These are phyloP conservation scores for Cepphus grylle DNA, from an alignment of 2,113 vertebrate genomes.

Conservation along the genomic window DNA sequence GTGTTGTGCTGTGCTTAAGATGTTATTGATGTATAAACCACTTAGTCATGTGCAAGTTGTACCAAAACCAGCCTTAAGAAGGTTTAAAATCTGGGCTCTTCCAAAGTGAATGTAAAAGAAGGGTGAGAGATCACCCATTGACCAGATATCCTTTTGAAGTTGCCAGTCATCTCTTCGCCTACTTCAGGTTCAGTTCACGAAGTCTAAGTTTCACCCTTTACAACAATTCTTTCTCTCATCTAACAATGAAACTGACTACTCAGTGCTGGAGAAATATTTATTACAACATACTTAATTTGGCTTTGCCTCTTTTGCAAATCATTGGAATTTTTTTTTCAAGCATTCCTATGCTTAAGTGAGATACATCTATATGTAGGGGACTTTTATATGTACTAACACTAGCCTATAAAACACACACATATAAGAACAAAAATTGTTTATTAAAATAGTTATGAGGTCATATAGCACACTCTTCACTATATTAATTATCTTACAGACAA, in stretches of 20 bases:
- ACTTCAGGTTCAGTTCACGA: background rate
- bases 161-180: background rate
- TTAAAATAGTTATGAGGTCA: constrained; percentile 1
- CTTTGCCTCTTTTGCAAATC: background rate
- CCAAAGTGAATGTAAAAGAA: background rate
- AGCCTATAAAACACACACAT: background rate
- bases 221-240: background rate
- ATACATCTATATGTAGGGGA: background rate
- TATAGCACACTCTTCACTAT: background rate
- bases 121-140: background rate
- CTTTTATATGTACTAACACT: background rate
- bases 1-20: background rate
- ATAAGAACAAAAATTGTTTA: background rate
- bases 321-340: background rate
- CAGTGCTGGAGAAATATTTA: background rate
- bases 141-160: background rate
- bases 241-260: background rate
- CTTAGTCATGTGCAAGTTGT: background rate
- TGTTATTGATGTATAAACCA: background rate
- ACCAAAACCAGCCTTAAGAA: background rate
- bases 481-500: constrained; percentile 20
- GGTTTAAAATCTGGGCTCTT: background rate
- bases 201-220: background rate
- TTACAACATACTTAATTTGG: background rate
- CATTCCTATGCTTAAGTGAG: background rate